A percentile compares a stretch with the other conserved stretches of the same genome.
Evolutionary conservation across 2,113 vertebrate genomes (phyloP).

Genomic region (Macquaria ambigua): DNA sequence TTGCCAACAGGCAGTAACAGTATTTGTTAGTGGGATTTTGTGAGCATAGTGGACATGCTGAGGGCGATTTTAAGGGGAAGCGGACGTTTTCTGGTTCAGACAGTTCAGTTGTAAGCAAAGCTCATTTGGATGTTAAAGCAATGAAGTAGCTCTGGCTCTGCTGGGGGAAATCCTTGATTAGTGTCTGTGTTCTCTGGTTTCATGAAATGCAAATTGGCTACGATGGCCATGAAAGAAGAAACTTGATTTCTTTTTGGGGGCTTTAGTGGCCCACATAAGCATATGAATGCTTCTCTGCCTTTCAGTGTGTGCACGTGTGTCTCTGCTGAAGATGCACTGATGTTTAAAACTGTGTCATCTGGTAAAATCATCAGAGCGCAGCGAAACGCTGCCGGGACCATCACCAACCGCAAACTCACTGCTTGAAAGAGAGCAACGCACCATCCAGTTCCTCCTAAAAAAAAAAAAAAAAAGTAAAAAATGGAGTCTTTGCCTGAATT

Average conservation of each 20-base stretch:
- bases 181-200: slow-evolving; percentile 13
- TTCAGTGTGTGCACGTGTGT: slow-evolving; percentile 31
- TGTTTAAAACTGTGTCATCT: slow-evolving; percentile 69
- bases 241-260: slow-evolving; percentile 18
- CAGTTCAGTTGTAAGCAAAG: neutral
- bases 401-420: slow-evolving; percentile 14
- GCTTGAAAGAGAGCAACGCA: slow-evolving; percentile 13
- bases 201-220: slow-evolving; percentile 35
- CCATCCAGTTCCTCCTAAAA: neutral
- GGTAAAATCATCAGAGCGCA: slow-evolving; percentile 49
- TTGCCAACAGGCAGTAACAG: too few species aligned
- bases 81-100: slow-evolving; percentile 10
- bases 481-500: slow-evolving; percentile 9
- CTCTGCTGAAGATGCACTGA: slow-evolving; percentile 49
- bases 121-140: slow-evolving; percentile 32
- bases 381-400: slow-evolving; percentile 2
- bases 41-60: slow-evolving; percentile 1
- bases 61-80: neutral
- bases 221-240: slow-evolving; percentile 27
- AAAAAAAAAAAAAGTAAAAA: neutral
- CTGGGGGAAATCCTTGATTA: slow-evolving; percentile 48
- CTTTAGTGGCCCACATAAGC: slow-evolving; percentile 34
- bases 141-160: slow-evolving; percentile 28
- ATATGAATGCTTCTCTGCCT: slow-evolving; percentile 23
- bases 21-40: neutral